phyloP scores from a whole-genome alignment of 2,797 vertebrate genomes.

The Agapornis canus region DNA sequence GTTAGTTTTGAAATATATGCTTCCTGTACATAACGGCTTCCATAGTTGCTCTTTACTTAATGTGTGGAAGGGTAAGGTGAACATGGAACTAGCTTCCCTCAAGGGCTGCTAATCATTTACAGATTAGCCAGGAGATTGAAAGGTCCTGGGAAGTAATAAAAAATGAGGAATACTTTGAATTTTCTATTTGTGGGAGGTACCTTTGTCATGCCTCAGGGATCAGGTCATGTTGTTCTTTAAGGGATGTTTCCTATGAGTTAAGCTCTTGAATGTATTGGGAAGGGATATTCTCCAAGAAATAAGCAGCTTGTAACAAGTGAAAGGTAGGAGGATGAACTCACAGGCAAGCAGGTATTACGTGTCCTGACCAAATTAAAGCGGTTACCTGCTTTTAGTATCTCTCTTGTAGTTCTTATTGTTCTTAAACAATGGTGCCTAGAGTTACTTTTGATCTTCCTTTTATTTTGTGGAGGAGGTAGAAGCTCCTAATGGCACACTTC shows the following conservation, averaged over 20 bases:
- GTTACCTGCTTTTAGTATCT: background rate
- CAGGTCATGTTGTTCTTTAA: background rate
- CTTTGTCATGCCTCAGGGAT: background rate
- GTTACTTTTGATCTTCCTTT: background rate
- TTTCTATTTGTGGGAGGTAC: background rate
- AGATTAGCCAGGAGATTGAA: background rate
- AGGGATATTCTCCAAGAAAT: background rate
- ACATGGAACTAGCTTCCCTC: background rate
- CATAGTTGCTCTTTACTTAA: background rate
- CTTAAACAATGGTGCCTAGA: background rate
- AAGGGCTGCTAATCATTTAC: background rate
- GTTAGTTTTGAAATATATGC: constrained; percentile 73
- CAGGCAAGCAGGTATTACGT: background rate
- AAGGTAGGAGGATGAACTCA: background rate
- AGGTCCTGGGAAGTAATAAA: background rate
- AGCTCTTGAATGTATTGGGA: background rate
- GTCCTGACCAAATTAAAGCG: background rate
- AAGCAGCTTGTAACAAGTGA: background rate
- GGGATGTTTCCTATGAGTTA: background rate
- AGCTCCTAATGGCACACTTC: background rate
- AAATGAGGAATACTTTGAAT: background rate
- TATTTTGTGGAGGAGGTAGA: background rate
- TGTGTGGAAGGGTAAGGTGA: background rate
- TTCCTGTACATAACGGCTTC: background rate
- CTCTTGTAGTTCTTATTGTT: background rate